Evolutionary conservation across 2,113 vertebrate genomes (phyloP).

Genomic region (Mustela nigripes): DNA sequence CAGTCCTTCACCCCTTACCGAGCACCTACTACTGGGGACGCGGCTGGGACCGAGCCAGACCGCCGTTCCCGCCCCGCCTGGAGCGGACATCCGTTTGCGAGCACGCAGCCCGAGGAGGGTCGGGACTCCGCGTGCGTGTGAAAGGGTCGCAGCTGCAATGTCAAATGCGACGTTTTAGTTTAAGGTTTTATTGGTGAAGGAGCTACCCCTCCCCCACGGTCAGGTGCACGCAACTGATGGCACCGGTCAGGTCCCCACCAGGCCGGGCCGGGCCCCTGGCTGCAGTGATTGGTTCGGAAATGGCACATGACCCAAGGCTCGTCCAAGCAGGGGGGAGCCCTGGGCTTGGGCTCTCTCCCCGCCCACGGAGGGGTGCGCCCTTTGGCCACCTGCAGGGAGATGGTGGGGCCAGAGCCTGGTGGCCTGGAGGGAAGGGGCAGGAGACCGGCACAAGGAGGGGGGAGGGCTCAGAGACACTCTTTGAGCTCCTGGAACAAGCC

Average conservation of each 20-base stretch:
- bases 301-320: background rate
- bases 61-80: background rate
- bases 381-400: no score
- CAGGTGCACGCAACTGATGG: no score
- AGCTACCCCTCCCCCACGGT: background rate
- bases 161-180: background rate
- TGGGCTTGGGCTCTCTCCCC: background rate
- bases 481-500: background rate
- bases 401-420: background rate
- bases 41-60: background rate
- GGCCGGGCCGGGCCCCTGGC: rapidly evolving
- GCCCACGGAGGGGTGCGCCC: rapidly evolving
- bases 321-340: background rate
- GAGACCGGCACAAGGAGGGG: background rate
- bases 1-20: background rate
- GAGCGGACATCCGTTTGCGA: background rate
- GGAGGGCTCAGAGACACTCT: background rate
- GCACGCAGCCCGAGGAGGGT: background rate
- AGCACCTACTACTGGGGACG: background rate
- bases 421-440: background rate
- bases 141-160: background rate
- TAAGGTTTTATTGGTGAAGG: background rate
- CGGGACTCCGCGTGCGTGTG: background rate
- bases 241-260: background rate
- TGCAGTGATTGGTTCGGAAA: background rate